Conservation (phyloP, 2,888 invertebrate genomes). For the Mimachlamys varia region DNA sequence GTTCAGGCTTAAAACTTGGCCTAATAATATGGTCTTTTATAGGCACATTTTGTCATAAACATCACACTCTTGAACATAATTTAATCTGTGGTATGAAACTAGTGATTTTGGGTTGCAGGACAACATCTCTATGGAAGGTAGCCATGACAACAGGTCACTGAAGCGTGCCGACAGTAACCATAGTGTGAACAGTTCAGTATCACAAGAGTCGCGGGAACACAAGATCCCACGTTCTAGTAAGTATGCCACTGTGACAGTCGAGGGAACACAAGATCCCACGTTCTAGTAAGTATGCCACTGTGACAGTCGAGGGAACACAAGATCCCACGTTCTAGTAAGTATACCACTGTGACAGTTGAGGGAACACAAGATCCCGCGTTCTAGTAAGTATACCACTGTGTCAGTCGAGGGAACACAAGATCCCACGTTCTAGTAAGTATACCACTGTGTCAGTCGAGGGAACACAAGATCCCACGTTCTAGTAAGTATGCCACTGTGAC, state of each 20-base stretch:
- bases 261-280: constrained; percentile 77
- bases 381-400: constrained; percentile 75
- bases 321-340: constrained; percentile 77
- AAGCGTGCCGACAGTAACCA: constrained; percentile 73
- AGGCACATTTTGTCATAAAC: background rate
- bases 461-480: constrained; percentile 77
- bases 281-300: constrained; percentile 74
- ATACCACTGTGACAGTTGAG: constrained; percentile 69
- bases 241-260: constrained; percentile 69
- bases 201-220: constrained; percentile 76
- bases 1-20: background rate
- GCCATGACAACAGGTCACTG: constrained; percentile 58
- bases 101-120: constrained; percentile 48
- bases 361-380: constrained; percentile 77
- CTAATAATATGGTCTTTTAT: background rate
- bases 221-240: constrained; percentile 78
- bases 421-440: constrained; percentile 76
- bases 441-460: constrained; percentile 73
- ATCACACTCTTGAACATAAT: too few species aligned
- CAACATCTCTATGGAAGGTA: constrained; percentile 49
- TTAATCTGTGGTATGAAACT: too few species aligned
- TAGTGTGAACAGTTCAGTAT: constrained; percentile 74
- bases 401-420: constrained; percentile 77
- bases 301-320: constrained; percentile 78
- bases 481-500: constrained; percentile 75